A percentile compares a stretch with the other conserved stretches of the same genome.
phyloP scores from a whole-genome alignment of 1,140 invertebrate genomes.

The Drosophila guanche region DNA sequence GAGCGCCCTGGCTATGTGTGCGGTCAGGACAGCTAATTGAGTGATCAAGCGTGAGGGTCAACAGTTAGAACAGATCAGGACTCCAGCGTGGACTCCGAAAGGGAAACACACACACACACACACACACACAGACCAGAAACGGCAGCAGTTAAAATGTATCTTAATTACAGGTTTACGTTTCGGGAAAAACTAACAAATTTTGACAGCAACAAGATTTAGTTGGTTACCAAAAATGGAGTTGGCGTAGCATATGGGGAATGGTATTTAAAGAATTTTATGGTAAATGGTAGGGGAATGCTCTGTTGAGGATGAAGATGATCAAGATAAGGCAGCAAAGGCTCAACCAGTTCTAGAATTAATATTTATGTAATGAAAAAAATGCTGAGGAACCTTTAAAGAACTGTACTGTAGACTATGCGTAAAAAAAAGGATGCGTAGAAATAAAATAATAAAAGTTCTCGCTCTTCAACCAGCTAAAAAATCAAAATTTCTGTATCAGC shows the following conservation, averaged over 20 bases:
- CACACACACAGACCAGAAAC: slow-evolving; percentile 15
- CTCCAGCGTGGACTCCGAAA: slow-evolving; percentile 2
- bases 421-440: too few species aligned
- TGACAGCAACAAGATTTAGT: slow-evolving; percentile 51
- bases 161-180: slow-evolving; percentile 44
- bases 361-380: too few species aligned
- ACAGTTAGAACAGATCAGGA: slow-evolving; percentile 34
- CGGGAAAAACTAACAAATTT: slow-evolving; percentile 47
- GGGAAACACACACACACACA: slow-evolving; percentile 12
- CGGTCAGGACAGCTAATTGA: slow-evolving; percentile 53
- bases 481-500: too few species aligned
- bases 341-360: too few species aligned
- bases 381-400: too few species aligned
- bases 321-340: neutral
- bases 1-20: slow-evolving; percentile 31
- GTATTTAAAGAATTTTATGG: neutral
- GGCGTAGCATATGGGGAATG: slow-evolving; percentile 2
- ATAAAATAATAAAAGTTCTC: too few species aligned
- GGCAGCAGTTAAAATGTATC: slow-evolving; percentile 25
- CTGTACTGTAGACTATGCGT: too few species aligned
- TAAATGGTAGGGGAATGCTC: neutral
- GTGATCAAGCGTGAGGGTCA: slow-evolving; percentile 61
- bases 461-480: too few species aligned
- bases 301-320: too few species aligned
- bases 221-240: slow-evolving; percentile 4